A percentile compares a stretch with the other conserved stretches of the same genome.
Conservation (phyloP, 2,888 invertebrate species). For the Agrypnus murinus region DNA sequence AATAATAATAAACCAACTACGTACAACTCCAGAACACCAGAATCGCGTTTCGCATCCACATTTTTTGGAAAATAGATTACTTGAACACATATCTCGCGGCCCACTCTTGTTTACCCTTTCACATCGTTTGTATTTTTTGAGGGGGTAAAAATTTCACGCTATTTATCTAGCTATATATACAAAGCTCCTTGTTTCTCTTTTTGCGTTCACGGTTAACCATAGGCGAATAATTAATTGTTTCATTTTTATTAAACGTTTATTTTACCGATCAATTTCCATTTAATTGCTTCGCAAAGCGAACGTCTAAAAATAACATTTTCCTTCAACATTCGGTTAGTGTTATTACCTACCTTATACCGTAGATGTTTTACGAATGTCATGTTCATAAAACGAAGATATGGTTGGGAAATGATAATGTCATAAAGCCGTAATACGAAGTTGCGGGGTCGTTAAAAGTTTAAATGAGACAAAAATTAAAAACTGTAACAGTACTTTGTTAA, state of each 20-base stretch:
- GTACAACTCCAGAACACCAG: slow-evolving; percentile 27
- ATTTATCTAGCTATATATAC: slow-evolving; percentile 36
- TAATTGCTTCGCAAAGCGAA: too few relatives aligned
- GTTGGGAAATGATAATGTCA: slow-evolving; percentile 4
- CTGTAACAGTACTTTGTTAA: background rate
- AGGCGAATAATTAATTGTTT: slow-evolving; percentile 4
- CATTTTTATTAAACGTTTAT: too few relatives aligned
- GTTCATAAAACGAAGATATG: slow-evolving; percentile 13
- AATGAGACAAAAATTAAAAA: slow-evolving; percentile 16
- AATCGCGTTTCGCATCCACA: slow-evolving; percentile 28
- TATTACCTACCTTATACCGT: too few relatives aligned
- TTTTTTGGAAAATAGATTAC: slow-evolving; percentile 40
- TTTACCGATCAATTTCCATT: too few relatives aligned
- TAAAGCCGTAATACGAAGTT: slow-evolving; percentile 24
- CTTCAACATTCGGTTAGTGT: too few relatives aligned
- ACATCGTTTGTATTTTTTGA: slow-evolving; percentile 41
- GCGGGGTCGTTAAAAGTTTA: slow-evolving; percentile 21
- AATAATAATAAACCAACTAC: slow-evolving; percentile 31
- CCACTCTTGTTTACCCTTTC: slow-evolving; percentile 44
- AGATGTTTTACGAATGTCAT: slow-evolving; percentile 5
- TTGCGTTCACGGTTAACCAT: slow-evolving; percentile 4
- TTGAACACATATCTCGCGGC: slow-evolving; percentile 39
- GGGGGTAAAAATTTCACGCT: slow-evolving; percentile 35
- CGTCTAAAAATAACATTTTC: too few relatives aligned
- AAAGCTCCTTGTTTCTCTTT: slow-evolving; percentile 11